Percentiles rank a stretch among this genome's conserved stretches.
Evolutionary conservation across 1,140 invertebrate genomes (phyloP).

Genomic region (Radopholus similis): DNA sequence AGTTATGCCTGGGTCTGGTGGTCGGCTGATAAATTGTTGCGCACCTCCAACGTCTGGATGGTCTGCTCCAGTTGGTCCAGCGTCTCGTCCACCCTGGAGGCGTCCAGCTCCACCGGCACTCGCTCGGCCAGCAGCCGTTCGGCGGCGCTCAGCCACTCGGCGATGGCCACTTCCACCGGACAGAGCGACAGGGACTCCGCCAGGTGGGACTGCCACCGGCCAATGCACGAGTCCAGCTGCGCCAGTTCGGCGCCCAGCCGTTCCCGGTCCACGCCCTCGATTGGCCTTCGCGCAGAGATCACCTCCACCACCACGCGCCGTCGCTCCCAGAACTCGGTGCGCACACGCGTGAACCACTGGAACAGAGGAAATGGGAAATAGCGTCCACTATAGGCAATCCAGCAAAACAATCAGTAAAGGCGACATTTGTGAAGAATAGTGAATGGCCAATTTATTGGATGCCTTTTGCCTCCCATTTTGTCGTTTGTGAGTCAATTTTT

Average conservation of each 20-base stretch:
- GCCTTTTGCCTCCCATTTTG: too few species aligned
- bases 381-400: background rate
- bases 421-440: too few species aligned
- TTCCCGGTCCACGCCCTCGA: background rate
- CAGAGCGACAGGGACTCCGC: background rate
- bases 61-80: conserved; percentile 18
- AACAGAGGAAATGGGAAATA: conserved; percentile 8
- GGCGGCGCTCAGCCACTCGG: conserved; percentile 29
- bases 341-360: conserved; percentile 26
- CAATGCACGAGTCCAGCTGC: too few species aligned
- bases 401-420: too few species aligned
- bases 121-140: conserved; percentile 21
- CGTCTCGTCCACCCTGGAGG: conserved; percentile 17
- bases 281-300: background rate
- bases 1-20: too few species aligned
- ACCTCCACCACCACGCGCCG: conserved; percentile 1
- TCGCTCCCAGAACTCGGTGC: conserved; percentile 31
- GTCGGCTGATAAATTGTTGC: too few species aligned
- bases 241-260: too few species aligned
- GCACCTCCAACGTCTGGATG: conserved; percentile 27
- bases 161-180: conserved; percentile 12
- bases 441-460: too few species aligned
- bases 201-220: background rate
- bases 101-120: conserved; percentile 17
- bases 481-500: too few species aligned